phyloP scores from a whole-genome alignment of 2,113 vertebrate species.

The Danionella cerebrum region DNA sequence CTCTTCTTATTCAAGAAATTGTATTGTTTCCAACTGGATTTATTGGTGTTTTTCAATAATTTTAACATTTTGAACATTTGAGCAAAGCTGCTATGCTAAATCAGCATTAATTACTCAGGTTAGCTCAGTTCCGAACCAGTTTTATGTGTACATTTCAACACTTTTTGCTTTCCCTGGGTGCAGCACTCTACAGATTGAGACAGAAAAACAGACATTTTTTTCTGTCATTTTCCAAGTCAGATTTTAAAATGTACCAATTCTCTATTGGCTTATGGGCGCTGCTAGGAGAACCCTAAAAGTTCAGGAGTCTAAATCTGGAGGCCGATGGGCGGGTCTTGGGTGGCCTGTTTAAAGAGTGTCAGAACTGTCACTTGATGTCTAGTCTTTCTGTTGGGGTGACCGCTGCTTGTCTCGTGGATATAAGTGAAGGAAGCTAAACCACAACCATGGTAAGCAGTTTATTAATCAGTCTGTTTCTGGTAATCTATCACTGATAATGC shows the following conservation, averaged over 20 bases:
- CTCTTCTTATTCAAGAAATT: too few relatives aligned
- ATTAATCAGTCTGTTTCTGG: slow-evolving; percentile 3
- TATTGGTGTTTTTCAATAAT: too few relatives aligned
- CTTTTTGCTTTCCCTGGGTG: too few relatives aligned
- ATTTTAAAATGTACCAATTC: slow-evolving; percentile 39
- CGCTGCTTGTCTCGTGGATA: slow-evolving; percentile 66
- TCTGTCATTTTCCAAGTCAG: not conserved
- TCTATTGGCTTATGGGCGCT: slow-evolving; percentile 55
- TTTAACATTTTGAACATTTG: too few relatives aligned
- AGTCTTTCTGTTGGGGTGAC: slow-evolving; percentile 71
- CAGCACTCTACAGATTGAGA: not conserved
- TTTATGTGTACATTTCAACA: too few relatives aligned
- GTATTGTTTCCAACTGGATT: too few relatives aligned
- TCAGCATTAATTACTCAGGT: too few relatives aligned
- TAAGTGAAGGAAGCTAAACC: slow-evolving; percentile 59
- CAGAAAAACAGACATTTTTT: not conserved
- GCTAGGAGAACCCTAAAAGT: slow-evolving; percentile 73
- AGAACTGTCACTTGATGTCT: slow-evolving; percentile 64
- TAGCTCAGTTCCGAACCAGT: too few relatives aligned
- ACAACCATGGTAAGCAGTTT: slow-evolving; percentile 68
- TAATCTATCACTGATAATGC: not conserved
- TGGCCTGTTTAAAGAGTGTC: slow-evolving; percentile 64
- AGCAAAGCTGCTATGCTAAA: too few relatives aligned
- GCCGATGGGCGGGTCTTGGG: slow-evolving; percentile 62
- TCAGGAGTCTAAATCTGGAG: slow-evolving; percentile 72